Evolutionary conservation across 2,888 invertebrate species (phyloP), one percentile per base, ranked within the genome.

Genomic region (Sminthurinus aureus): DNA sequence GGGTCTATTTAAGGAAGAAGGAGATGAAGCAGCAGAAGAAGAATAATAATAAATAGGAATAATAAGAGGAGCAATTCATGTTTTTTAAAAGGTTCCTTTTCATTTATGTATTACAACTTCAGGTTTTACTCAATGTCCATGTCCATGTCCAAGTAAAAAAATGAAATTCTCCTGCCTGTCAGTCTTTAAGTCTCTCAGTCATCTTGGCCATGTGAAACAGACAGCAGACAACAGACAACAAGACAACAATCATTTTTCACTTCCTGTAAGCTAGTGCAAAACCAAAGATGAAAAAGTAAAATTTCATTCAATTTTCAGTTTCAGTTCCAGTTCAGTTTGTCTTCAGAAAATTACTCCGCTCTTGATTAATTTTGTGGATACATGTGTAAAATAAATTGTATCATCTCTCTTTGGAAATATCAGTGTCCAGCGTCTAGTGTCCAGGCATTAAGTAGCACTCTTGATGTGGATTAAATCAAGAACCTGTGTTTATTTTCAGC

Each of bases 1-100:
- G 81, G 81, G 74, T 58, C 74, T 81, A 81, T 81, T 74, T 81
- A 74, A 20, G 80, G 58, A 81, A 79, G 24, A 79, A 18, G 58
- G 9, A 38, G 4, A 15, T 80, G 18, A n/a, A n/a, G n/a, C n/a
- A n/a, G n/a, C n/a, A n/a, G n/a, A n/a, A 18, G 58, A 58, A 38
- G 4, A 15, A 58, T 11, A 58, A 58, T 11, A 58, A 58, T 15
- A 58, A 58, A 58, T 38, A 38, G 38, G 3, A 1, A 38, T 38
- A 38, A 6, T 38, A 38, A 38, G 38, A 38, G 38, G 38, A 38
- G 38, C 38, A 38, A 38, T 38, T 58, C 58, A 58, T 58, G 18
- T 58, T 58, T 58, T 58, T 13, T 58, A 76, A n/a, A 73, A 26
- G 38, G 4, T 75, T 11, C 58, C 2, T 58, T 9, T 58, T 58